phyloP scores from a whole-genome alignment of 1,140 invertebrate species.

The Bombus picipes region DNA sequence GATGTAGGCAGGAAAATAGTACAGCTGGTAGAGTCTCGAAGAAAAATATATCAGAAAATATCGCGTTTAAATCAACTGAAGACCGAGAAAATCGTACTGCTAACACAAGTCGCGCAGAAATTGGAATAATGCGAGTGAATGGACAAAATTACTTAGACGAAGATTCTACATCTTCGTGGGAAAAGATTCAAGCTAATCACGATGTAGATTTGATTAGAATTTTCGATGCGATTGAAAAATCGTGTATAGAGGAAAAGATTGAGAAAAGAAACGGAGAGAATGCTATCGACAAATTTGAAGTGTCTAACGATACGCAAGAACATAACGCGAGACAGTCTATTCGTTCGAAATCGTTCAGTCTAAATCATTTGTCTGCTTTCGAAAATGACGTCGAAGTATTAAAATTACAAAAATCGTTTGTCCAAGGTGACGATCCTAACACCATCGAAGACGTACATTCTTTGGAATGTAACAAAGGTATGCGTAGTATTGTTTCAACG shows the following conservation, averaged over 20 bases:
- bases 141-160: background rate
- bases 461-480: background rate
- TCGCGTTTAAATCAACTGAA: background rate
- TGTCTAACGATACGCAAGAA: no score
- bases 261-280: background rate
- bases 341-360: no score
- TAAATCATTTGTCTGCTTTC: background rate
- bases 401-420: background rate
- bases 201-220: background rate
- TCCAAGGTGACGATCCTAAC: background rate
- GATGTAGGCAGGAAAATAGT: no score
- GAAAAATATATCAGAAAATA: background rate
- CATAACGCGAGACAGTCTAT: background rate
- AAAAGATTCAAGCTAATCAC: no score
- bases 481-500: no score
- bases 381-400: background rate
- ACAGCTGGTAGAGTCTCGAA: background rate
- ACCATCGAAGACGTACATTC: background rate
- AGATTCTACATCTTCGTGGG: rapidly evolving
- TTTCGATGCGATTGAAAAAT: background rate
- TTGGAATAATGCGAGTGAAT: background rate
- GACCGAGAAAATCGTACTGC: background rate
- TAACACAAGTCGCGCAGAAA: no score
- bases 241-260: background rate
- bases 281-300: background rate